Evolutionary conservation across 2,113 vertebrate species (phyloP).

Genomic region (Channa maculata): DNA sequence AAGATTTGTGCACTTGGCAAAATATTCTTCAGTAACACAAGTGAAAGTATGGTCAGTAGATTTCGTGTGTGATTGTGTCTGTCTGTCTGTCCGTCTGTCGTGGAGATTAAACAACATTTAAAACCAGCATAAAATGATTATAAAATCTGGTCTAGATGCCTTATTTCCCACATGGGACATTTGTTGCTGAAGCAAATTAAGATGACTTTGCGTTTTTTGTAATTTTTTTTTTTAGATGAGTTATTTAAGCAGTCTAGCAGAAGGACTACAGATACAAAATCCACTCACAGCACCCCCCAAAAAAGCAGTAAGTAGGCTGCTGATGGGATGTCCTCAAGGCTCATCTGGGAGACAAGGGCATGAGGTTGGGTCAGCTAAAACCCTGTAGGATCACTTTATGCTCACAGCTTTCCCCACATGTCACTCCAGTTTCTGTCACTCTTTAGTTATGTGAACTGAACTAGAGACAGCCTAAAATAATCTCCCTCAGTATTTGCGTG

Average conservation of each 20-base stretch:
- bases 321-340: slow-evolving; percentile 34
- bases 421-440: slow-evolving; percentile 42
- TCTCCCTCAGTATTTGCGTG: slow-evolving; percentile 57
- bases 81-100: slow-evolving; percentile 32
- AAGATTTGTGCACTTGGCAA: slow-evolving; percentile 10
- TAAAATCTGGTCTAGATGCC: slow-evolving; percentile 60
- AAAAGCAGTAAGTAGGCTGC: slow-evolving; percentile 19
- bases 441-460: slow-evolving; percentile 20
- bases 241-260: slow-evolving; percentile 13
- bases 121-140: slow-evolving; percentile 34
- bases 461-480: slow-evolving; percentile 41
- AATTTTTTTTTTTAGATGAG: neutral
- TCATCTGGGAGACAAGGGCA: slow-evolving; percentile 28
- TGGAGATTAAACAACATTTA: slow-evolving; percentile 61
- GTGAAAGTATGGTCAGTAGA: slow-evolving; percentile 35
- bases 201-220: slow-evolving; percentile 40
- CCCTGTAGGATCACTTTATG: slow-evolving; percentile 9
- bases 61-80: slow-evolving; percentile 20
- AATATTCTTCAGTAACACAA: neutral
- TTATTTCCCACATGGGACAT: slow-evolving; percentile 56
- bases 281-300: neutral
- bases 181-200: slow-evolving; percentile 37
- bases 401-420: slow-evolving; percentile 10
- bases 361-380: slow-evolving; percentile 25
- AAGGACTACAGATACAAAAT: neutral